Base-by-base conservation (phyloP, 23 tunicate genomes). In the Oikopleura vanhoeffeni region DNA sequence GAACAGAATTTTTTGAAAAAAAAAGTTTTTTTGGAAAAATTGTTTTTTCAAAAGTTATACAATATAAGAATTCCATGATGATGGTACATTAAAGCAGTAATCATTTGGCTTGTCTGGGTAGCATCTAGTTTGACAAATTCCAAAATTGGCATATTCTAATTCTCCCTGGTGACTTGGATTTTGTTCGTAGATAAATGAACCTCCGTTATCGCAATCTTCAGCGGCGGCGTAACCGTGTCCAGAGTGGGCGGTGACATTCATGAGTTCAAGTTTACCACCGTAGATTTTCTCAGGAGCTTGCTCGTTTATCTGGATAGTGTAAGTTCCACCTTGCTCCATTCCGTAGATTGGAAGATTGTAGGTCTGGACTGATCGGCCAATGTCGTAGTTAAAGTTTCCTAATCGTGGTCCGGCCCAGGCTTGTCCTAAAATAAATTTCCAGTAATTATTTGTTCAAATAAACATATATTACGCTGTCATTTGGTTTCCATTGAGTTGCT, bases 281-380 rank as follows among this genome's bases (percentile, higher is more conserved):
- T 49, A 49, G 24, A 13, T 24, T 8, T 49, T 13, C 64, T 8
- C 24, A 8, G 64, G 64, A n/a, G n/a, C n/a, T n/a, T n/a, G n/a
- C n/a, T n/a, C n/a, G 64, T 49, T 49, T 49, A 49, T 49, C 18
- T 13, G 13, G 24, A 49, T 24, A 8, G 64, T 49, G 24, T 8
- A 13, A 13, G 64, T 49, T 49, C 24, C 18, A 24, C 64, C 64
- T 49, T 49, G 64, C 24, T 24, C 64, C 64, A 49, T 33, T 71
- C 79, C 79, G 79, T 71, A 71, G 38, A 71, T 71, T 71, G 79
- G 79, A 30, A 71, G 79, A 71, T 71, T 71, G 79, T 71, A 71
- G 3, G 27, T 2, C 38, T 71, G 79, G 79, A 13, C 34, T 2
- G 79, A 71, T 71, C 79, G 79, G 79, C 36, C 79, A 30, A 71